Evolutionary conservation across 2,888 invertebrate genomes (phyloP).

Genomic region (Leucozona laternaria): DNA sequence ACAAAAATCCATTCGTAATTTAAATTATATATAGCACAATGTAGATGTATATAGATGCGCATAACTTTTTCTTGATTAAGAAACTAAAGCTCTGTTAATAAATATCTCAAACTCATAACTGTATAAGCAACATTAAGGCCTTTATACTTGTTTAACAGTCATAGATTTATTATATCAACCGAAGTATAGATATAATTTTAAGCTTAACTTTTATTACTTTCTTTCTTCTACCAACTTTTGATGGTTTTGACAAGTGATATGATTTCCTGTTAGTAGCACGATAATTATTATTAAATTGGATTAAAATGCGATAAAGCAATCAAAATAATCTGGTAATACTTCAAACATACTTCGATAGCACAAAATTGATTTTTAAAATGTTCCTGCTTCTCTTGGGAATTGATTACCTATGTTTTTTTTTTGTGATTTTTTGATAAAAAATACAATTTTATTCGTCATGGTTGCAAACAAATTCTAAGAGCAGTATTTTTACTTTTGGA

Average conservation of each 20-base stretch:
- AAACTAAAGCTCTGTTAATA: no score
- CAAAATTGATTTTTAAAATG: neutral
- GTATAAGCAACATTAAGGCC: neutral
- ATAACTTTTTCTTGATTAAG: no score
- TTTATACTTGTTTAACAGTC: neutral
- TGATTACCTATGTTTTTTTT: neutral
- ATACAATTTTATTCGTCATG: neutral
- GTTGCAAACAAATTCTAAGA: neutral
- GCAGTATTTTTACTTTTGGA: neutral
- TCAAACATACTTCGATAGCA: neutral
- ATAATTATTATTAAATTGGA: conserved; percentile 9
- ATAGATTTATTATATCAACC: neutral
- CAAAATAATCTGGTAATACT: conserved; percentile 1
- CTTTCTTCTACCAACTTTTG: neutral
- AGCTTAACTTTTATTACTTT: neutral
- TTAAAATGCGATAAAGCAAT: neutral
- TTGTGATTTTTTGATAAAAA: neutral
- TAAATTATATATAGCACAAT: no score
- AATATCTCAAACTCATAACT: neutral
- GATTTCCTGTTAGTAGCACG: conserved; percentile 55
- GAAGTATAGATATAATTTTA: neutral
- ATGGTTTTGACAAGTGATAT: conserved; percentile 10
- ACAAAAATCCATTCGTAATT: no score
- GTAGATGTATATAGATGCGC: no score
- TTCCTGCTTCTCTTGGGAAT: neutral